phyloP scores from a whole-genome alignment of 2,888 invertebrate species.

The Drosophila peninsularis region DNA sequence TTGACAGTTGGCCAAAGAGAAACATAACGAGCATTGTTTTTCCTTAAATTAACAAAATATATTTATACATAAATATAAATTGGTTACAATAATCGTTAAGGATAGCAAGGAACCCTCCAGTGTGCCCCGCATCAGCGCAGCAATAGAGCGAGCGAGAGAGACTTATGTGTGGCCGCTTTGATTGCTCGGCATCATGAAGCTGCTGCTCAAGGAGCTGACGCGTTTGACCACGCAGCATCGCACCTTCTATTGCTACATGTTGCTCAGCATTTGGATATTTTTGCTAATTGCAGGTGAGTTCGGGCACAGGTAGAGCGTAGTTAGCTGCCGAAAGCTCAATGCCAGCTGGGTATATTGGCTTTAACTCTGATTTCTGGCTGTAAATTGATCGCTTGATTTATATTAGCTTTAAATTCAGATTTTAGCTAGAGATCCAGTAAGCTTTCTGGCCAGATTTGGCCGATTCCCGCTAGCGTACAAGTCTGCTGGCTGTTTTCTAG shows the following conservation, averaged over 20 bases:
- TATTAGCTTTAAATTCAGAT: too few relatives aligned
- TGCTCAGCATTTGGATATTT: slow-evolving; percentile 93
- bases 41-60: background rate
- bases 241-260: slow-evolving; percentile 92
- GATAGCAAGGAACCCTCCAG: slow-evolving; percentile 23
- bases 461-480: background rate
- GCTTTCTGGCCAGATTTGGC: background rate
- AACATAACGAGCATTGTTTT: slow-evolving; percentile 9
- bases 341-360: too few relatives aligned
- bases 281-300: slow-evolving; percentile 89
- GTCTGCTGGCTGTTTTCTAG: background rate
- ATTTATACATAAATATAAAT: background rate
- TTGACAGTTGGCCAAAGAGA: slow-evolving; percentile 47
- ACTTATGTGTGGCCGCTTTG: slow-evolving; percentile 18
- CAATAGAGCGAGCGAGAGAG: background rate
- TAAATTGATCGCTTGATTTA: too few relatives aligned
- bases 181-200: slow-evolving; percentile 53
- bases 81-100: background rate
- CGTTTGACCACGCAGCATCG: slow-evolving; percentile 89
- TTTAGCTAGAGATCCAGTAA: background rate
- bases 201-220: slow-evolving; percentile 86
- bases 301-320: background rate
- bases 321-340: too few relatives aligned
- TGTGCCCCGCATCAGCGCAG: slow-evolving; percentile 14
- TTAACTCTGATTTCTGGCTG: too few relatives aligned